Conservation (phyloP, 2,888 invertebrate genomes). For the Temnothorax unifasciatus region DNA sequence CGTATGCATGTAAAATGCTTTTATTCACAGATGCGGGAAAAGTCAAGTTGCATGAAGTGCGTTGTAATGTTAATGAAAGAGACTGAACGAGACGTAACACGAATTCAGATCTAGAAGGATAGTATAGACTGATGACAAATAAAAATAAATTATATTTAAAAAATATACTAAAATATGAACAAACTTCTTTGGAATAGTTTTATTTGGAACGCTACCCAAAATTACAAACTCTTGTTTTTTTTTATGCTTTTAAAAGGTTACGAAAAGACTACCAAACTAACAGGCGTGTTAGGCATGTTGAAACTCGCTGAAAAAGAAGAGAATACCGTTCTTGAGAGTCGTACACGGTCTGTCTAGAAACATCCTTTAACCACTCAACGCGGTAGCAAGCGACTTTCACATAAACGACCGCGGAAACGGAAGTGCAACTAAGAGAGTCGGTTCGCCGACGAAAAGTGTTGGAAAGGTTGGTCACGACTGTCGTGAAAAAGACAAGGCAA, state of each 20-base stretch:
- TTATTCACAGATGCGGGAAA: background rate
- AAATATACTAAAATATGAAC: background rate
- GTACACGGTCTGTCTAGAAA: conserved; percentile 18
- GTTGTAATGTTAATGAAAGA: conserved; percentile 25
- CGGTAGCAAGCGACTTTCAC: conserved; percentile 25
- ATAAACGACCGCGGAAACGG: conserved; percentile 49
- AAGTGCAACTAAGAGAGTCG: conserved; percentile 35
- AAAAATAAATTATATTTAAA: background rate
- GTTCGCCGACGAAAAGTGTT: conserved; percentile 46
- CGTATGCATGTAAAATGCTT: background rate
- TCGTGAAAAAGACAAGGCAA: conserved; percentile 52
- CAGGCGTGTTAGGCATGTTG: conserved; percentile 24
- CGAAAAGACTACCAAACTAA: conserved; percentile 22
- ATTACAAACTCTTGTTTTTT: background rate
- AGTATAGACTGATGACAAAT: background rate
- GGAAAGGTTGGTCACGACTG: conserved; percentile 34
- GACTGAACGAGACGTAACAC: background rate
- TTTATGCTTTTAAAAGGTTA: background rate
- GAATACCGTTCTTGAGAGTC: conserved; percentile 25
- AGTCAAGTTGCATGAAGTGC: background rate
- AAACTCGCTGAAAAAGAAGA: conserved; percentile 9
- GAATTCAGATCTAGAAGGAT: background rate
- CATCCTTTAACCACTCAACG: conserved; percentile 43
- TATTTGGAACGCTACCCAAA: background rate
- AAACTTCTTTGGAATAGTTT: background rate